Evolutionary conservation across 2,888 invertebrate species (phyloP), one percentile per base, ranked within the genome.

Genomic region (Tribolium freemani): DNA sequence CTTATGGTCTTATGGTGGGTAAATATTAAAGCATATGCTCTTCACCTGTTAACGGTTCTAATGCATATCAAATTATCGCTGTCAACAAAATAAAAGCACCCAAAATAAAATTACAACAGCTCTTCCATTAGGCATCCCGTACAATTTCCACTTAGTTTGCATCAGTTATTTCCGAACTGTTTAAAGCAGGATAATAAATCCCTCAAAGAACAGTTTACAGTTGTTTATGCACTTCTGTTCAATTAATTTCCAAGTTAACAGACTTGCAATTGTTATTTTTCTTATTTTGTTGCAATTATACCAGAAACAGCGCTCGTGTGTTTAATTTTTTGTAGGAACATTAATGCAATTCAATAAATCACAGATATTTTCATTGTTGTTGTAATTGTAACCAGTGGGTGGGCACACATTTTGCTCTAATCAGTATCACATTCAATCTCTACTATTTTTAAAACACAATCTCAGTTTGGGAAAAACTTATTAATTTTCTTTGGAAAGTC

Each of bases 21-120:
- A 78, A 78, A 78, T 71, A 76, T 77, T 74, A 73, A 73, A 74
- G 76, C 77, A 78, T 72, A 66, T 78, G 78, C 66, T 77, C 71
- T 66, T 69, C 71, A 69, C 26, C 56, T 69, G 30, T 38, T 48
- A 44, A 16, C 58, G 20, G 16, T 44, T 67, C 51, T 53, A 67
- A 71, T 67, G 51, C 60, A 54, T 67, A 63, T 71, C 71, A 71
- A 71, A 71, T 71, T 48, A 71, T 13, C 45, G 57, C 30, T 45
- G 66, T 58, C 63, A 66, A 71, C 71, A 71, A 30, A 51, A 44
- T 56, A 54, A 64, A 53, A 64, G 54, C 63, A 21, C 63, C 20
- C 38, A 31, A 13, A 45, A 38, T 60, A 20, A 20, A 60, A 45
- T 5, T 45, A 53, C 16, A 20, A 26, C 2, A 26, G 5, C 26